phyloP scores from a whole-genome alignment of 2,797 vertebrate genomes.

The Xerus rutilus region DNA sequence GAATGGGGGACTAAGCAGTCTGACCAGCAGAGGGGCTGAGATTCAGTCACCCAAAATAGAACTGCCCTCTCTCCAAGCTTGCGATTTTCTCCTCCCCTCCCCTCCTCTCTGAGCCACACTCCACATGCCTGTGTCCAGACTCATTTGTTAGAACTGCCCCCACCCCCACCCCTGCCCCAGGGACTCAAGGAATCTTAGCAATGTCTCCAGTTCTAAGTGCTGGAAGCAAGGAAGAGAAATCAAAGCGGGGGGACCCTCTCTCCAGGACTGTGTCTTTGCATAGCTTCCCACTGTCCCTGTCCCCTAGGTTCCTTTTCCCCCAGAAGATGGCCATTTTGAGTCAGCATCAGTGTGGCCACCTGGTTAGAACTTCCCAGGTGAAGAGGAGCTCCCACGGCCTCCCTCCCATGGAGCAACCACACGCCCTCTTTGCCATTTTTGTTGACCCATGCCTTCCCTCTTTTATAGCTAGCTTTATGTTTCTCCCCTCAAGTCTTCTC shows the following conservation, averaged over 20 bases:
- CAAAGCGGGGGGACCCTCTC: background rate
- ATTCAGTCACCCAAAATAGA: conserved; percentile 35
- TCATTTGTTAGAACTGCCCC: conserved; percentile 65
- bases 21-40: background rate
- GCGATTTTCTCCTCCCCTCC: background rate
- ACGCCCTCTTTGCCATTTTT: background rate
- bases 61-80: background rate
- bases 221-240: conserved; percentile 24
- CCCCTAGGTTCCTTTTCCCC: background rate
- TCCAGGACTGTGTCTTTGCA: background rate
- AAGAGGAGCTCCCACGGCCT: background rate
- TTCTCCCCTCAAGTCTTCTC: background rate
- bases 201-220: conserved; percentile 59
- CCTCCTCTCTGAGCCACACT: background rate
- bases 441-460: background rate
- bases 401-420: background rate
- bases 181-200: conserved; percentile 75
- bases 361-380: background rate
- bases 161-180: conserved; percentile 12
- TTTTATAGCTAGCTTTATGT: background rate
- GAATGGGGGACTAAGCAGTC: background rate
- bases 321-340: background rate
- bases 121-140: conserved; percentile 73
- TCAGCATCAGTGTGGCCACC: background rate
- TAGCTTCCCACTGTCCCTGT: background rate